A percentile compares a stretch with the other conserved stretches of the same genome.
Evolutionary conservation across 2,113 vertebrate genomes (phyloP).

Genomic region (Odontesthes bonariensis): DNA sequence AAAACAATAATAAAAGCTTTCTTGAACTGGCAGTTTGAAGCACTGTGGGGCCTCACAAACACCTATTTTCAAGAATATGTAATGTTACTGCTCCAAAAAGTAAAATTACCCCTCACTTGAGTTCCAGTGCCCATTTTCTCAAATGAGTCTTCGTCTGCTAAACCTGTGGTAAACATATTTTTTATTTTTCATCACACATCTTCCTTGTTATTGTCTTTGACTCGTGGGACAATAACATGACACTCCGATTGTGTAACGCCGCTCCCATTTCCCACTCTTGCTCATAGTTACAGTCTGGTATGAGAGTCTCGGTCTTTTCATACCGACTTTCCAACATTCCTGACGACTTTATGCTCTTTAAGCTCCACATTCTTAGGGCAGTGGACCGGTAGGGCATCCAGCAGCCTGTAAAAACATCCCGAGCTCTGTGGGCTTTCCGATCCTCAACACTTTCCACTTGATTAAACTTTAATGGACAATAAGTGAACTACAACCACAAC

Average conservation of each 20-base stretch:
- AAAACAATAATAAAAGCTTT: conserved; percentile 41
- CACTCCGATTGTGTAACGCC: conserved; percentile 17
- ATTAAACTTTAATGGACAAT: conserved; percentile 73
- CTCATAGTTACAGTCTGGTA: conserved; percentile 11
- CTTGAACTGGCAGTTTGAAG: conserved; percentile 19
- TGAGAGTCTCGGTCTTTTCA: conserved; percentile 11
- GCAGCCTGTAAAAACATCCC: conserved; percentile 61
- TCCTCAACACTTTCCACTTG: conserved; percentile 65
- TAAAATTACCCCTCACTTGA: neutral
- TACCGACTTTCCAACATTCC: conserved; percentile 60
- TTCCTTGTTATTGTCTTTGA: conserved; percentile 36
- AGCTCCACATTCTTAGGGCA: conserved; percentile 61
- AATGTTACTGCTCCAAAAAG: neutral
- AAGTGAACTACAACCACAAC: conserved; percentile 53
- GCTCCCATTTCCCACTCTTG: conserved; percentile 8
- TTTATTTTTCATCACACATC: conserved; percentile 5
- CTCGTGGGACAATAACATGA: conserved; percentile 30
- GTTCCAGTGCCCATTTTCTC: neutral
- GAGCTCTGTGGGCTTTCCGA: conserved; percentile 46
- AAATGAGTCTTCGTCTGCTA: neutral
- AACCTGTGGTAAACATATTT: neutral
- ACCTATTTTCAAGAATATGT: conserved; percentile 25
- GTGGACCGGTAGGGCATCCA: conserved; percentile 45
- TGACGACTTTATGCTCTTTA: conserved; percentile 52
- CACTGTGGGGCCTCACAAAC: conserved; percentile 6